Evolutionary conservation across 2,888 invertebrate species (phyloP), one percentile per base, ranked within the genome.

Genomic region (Saturnia pavonia): DNA sequence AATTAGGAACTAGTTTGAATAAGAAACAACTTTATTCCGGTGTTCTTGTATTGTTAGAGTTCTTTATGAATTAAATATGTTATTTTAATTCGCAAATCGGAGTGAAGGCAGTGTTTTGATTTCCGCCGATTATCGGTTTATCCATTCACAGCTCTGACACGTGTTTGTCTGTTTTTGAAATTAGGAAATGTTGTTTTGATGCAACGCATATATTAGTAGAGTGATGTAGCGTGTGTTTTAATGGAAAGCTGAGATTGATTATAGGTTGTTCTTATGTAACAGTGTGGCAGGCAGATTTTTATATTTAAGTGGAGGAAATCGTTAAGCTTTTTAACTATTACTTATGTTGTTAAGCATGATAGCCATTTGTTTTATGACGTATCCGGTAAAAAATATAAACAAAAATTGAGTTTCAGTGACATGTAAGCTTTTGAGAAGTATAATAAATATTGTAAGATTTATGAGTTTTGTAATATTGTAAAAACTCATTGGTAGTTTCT

Each of bases 1-100:
- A 74, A 73, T 76, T 76, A 76, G 78, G 74, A 80, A 80, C 80
- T 80, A 78, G 82, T 86, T 85, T 78, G 80, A 82, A 83, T 82
- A 76, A 77, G 74, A 81, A 87, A 88, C 82, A 74, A 77, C 74
- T 78, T 74, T 78, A 82, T 82, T 85, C 86, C 85, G 84, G 80
- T 76, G 78, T 71, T 71, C 75, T 65, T 65, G 34, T 65, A 19
- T 65, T 81, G 84, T 81, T 77, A 76, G 34, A 57, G 60, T 74
- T 42, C 14, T 16, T 57, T 70, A 40, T 42, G 12, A 45, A 68
- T 71, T 42, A 68, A 68, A 71, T 71, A 6, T 54, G 54, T n/a
- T 67, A 67, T 54, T 9, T n/a, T 65, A 63, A 71, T 68, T 63
- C 60, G 40, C 51, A 40, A 45, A 60, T 48, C 42, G 12, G 48